Evolutionary conservation across 2,113 vertebrate species (phyloP), one percentile per base, ranked within the genome.

Genomic region (Pogona vitticeps): DNA sequence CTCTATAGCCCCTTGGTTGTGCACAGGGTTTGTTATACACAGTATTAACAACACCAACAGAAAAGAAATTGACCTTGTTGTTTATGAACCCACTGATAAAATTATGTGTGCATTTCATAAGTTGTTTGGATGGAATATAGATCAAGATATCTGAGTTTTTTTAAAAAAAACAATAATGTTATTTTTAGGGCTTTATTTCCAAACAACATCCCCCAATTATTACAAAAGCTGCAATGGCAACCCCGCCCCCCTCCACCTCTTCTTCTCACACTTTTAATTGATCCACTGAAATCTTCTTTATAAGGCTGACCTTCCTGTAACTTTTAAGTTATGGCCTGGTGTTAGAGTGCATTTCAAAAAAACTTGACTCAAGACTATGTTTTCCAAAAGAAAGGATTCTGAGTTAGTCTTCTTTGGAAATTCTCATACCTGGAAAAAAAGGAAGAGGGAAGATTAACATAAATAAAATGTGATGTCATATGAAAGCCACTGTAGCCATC

Each of bases 361-460:
- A 77, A 81, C 68, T 89, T 85, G 80, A 95, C 79, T 95, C 70
- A 80, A 91, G 87, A 91, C 94, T 94, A 97, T 94, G 94, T 98
- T 95, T 98, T 99, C 98, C 98, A 99, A 94, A 98, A 99, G 92
- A 98, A 97, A 20, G 98, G 98, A 93, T 99, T 99, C 96, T 99
- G 98, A 86, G 96, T 94, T 96, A 99, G 92, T 91, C 98, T 95
- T 92, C 99, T 97, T 94, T 99, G 98, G 95, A 99, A 99, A 95
- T 98, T 99, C 89, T 99, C 98, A 93, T 99, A 99, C 99, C 99
- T 98, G 92, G 20, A 77, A 80, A 73, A 89, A 86, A 91, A 83
- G 7, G 9, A 18, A 9, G n/a, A 72, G 87, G n/a, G 2, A 28
- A 52, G 15, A 38, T 79, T 9, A 17, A 36, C 10, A 79, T 40